Evolutionary conservation across 2,888 invertebrate genomes (phyloP).

Genomic region (Bellardia bayeri): DNA sequence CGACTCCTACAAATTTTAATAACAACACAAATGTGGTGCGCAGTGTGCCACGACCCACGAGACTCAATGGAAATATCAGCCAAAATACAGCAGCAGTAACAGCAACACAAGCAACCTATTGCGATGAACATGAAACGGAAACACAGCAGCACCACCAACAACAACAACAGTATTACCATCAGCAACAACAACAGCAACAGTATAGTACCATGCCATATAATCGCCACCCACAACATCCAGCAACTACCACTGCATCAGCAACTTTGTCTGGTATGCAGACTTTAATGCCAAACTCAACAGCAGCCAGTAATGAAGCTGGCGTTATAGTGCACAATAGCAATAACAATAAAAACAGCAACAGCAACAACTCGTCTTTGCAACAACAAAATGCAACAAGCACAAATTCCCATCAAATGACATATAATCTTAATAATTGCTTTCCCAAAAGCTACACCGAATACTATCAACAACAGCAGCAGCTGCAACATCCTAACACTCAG

Average conservation of each 20-base stretch:
- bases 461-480: constrained; percentile 81
- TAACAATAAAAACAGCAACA: no score
- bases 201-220: constrained; percentile 82
- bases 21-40: constrained; percentile 87
- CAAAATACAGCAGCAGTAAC: constrained; percentile 80
- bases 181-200: constrained; percentile 84
- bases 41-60: constrained; percentile 84
- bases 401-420: constrained; percentile 79
- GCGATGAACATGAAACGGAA: constrained; percentile 82
- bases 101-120: constrained; percentile 81
- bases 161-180: constrained; percentile 79
- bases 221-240: constrained; percentile 67
- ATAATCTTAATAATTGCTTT: constrained; percentile 83
- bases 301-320: constrained; percentile 72
- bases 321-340: constrained; percentile 66
- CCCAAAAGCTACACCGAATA: constrained; percentile 83
- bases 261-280: constrained; percentile 64
- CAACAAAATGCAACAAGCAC: constrained; percentile 57
- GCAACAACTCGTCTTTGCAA: constrained; percentile 65
- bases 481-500: constrained; percentile 47
- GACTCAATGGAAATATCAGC: constrained; percentile 83
- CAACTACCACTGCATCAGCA: constrained; percentile 56
- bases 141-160: constrained; percentile 77
- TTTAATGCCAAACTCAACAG: constrained; percentile 64
- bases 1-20: constrained; percentile 86